phyloP scores from a whole-genome alignment of 2,113 vertebrate genomes.

The Oxyruncus cristatus region DNA sequence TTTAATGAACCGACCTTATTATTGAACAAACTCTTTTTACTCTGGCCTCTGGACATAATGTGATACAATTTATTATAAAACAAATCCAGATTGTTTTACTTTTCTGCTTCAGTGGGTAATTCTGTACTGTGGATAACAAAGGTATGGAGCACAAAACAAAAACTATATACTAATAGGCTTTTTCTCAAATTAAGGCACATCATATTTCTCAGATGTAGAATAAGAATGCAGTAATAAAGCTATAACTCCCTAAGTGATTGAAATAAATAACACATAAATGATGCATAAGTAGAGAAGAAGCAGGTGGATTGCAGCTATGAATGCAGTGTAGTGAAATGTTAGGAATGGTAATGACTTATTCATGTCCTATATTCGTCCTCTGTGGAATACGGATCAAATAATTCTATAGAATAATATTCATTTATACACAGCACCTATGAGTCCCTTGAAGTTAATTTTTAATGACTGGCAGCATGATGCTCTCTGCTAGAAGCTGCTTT shows the following conservation, averaged over 20 bases:
- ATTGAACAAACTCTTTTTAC: slow-evolving; percentile 47
- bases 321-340: slow-evolving; percentile 24
- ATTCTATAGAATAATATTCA: slow-evolving; percentile 3
- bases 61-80: slow-evolving; percentile 44
- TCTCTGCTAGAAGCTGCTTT: not conserved
- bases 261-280: slow-evolving; percentile 62
- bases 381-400: slow-evolving; percentile 12
- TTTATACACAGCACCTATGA: not conserved
- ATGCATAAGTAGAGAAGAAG: slow-evolving; percentile 33
- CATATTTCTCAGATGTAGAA: slow-evolving; percentile 23
- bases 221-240: slow-evolving; percentile 25
- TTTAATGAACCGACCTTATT: slow-evolving; percentile 60
- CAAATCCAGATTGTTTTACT: slow-evolving; percentile 40
- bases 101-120: slow-evolving; percentile 42
- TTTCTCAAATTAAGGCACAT: slow-evolving; percentile 50
- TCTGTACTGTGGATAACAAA: slow-evolving; percentile 45
- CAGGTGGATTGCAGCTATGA: slow-evolving; percentile 15
- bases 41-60: slow-evolving; percentile 50
- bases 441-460: not conserved
- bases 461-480: not conserved
- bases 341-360: slow-evolving; percentile 36
- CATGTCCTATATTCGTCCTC: not conserved
- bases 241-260: slow-evolving; percentile 10
- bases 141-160: not conserved
- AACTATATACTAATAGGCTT: slow-evolving; percentile 9